Evolutionary conservation across 2,797 vertebrate species (phyloP).

Genomic region (Varecia variegata): DNA sequence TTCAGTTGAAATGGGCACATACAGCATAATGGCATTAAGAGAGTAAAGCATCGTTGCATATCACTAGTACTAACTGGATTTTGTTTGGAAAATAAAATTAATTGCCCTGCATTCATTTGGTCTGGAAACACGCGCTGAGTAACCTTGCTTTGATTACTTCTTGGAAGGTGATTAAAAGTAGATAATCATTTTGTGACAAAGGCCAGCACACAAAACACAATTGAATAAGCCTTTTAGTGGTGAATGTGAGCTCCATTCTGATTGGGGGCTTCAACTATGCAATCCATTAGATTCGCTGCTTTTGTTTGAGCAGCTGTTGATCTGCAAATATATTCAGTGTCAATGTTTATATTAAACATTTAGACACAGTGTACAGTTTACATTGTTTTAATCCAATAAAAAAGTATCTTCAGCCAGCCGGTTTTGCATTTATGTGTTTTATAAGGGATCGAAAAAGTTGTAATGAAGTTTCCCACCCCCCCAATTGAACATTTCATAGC

Average conservation of each 20-base stretch:
- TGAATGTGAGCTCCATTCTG: conserved; percentile 24
- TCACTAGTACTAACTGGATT: conserved; percentile 33
- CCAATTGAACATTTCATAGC: neutral
- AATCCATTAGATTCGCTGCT: conserved; percentile 58
- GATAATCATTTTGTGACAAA: conserved; percentile 74
- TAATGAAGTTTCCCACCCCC: neutral
- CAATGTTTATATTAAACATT: conserved; percentile 74
- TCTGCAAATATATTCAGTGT: conserved; percentile 67
- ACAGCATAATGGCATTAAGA: neutral
- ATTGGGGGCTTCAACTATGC: conserved; percentile 21
- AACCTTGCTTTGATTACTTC: conserved; percentile 70
- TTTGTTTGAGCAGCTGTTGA: conserved; percentile 67
- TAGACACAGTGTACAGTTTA: conserved; percentile 57
- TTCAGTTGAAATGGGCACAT: neutral
- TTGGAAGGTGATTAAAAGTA: conserved; percentile 75
- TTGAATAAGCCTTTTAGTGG: conserved; percentile 3
- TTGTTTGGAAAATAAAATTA: conserved; percentile 70
- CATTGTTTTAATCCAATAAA: conserved; percentile 50
- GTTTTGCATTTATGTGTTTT: conserved; percentile 31
- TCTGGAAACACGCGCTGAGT: conserved; percentile 42
- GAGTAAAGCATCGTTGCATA: neutral
- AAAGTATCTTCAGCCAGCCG: neutral
- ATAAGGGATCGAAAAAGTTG: neutral
- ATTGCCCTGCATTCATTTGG: conserved; percentile 48
- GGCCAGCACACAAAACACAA: neutral